Percentiles rank a stretch among this genome's conserved stretches.
phyloP scores from a whole-genome alignment of 2,888 invertebrate species.

The Dryococelus australis region DNA sequence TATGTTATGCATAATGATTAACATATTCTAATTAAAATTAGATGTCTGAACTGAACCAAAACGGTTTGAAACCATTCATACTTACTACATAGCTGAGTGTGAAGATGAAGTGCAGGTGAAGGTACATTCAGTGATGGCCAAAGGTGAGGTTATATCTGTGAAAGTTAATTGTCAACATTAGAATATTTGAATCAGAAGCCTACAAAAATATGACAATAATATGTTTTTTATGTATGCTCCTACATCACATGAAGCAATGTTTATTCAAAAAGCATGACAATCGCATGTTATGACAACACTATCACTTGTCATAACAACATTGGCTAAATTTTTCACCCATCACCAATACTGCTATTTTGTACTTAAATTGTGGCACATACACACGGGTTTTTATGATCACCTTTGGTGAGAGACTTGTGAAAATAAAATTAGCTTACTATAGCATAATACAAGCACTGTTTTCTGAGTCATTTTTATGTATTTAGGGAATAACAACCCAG shows the following conservation, averaged over 20 bases:
- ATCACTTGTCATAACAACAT: slow-evolving; percentile 16
- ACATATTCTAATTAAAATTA: background rate
- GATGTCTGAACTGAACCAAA: background rate
- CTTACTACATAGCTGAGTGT: background rate
- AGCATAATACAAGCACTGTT: slow-evolving; percentile 19
- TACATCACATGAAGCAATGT: background rate
- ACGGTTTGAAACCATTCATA: background rate
- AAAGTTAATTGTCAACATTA: slow-evolving; percentile 16
- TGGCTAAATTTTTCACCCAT: slow-evolving; percentile 7
- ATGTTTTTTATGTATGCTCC: background rate
- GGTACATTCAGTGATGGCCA: slow-evolving; percentile 16
- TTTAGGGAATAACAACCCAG: slow-evolving; percentile 19
- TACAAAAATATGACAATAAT: background rate
- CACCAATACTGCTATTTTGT: background rate
- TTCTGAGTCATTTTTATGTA: background rate
- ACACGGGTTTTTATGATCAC: slow-evolving; percentile 17
- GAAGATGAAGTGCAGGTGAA: background rate
- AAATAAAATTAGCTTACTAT: slow-evolving; percentile 3
- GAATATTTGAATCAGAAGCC: background rate
- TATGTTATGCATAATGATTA: background rate
- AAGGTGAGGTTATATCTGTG: slow-evolving; percentile 4
- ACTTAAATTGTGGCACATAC: background rate
- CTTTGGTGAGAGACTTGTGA: slow-evolving; percentile 20
- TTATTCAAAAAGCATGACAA: slow-evolving; percentile 2
- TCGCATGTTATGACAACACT: slow-evolving; percentile 7